Percentiles rank a stretch among this genome's conserved stretches.
Conservation (phyloP, 1,140 invertebrate genomes). For the Drosophila obscura region DNA sequence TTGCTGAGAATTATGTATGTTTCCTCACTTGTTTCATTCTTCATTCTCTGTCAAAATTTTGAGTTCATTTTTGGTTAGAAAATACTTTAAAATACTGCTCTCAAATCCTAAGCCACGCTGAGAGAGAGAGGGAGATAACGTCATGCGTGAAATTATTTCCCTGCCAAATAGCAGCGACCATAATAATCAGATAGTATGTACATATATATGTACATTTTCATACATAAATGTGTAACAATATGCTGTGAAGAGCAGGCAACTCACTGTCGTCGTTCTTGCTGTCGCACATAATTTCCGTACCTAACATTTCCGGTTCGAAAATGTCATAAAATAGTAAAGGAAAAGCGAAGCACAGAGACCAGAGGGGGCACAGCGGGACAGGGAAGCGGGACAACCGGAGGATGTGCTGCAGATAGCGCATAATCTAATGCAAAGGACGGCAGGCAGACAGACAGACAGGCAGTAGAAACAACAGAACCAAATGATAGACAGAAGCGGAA, state of each 20-base stretch:
- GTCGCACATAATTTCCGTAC: slow-evolving; percentile 74
- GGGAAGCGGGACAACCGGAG: neutral
- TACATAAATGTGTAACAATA: too few species aligned
- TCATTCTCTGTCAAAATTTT: too few species aligned
- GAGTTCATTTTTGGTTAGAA: too few species aligned
- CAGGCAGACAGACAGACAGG: slow-evolving; percentile 3
- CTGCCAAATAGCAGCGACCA: too few species aligned
- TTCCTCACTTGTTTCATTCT: too few species aligned
- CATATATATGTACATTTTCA: slow-evolving; percentile 3
- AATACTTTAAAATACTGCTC: too few species aligned
- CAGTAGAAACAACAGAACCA: slow-evolving; percentile 51
- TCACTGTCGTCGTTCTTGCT: slow-evolving; percentile 27
- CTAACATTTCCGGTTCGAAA: slow-evolving; percentile 76
- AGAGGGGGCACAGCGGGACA: neutral
- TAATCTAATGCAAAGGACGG: slow-evolving; percentile 36
- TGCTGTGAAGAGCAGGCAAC: slow-evolving; percentile 8
- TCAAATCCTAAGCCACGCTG: too few species aligned
- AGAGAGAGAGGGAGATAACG: too few species aligned
- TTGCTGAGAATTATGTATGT: too few species aligned
- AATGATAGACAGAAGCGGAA: slow-evolving; percentile 48
- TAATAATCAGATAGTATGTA: too few species aligned
- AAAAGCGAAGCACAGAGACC: neutral
- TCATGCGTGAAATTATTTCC: too few species aligned
- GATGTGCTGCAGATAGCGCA: slow-evolving; percentile 15
- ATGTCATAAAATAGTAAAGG: slow-evolving; percentile 62